Percentiles rank a stretch among this genome's conserved stretches.
These are phyloP conservation scores for Forbesichthys papilliferus DNA, from an alignment of 2,113 vertebrate species.

Conservation along the genomic window DNA sequence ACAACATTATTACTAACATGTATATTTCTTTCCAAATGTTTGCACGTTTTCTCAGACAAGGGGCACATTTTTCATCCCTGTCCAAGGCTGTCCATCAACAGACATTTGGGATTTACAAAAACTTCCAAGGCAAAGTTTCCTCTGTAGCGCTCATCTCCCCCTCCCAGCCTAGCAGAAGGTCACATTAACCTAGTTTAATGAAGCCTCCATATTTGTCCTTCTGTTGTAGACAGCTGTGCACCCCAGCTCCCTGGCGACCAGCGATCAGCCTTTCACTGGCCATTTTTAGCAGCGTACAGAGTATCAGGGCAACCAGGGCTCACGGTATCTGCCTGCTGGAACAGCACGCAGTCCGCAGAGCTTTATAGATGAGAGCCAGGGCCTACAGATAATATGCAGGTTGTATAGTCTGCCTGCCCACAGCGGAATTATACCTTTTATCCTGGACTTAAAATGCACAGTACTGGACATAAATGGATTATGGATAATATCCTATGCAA, in stretches of 20 bases:
- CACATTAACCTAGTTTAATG: constrained; percentile 59
- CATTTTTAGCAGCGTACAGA: constrained; percentile 61
- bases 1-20: no score
- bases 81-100: background rate
- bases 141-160: constrained; percentile 13
- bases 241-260: constrained; percentile 55
- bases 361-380: constrained; percentile 45
- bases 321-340: constrained; percentile 46
- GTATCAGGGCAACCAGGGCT: constrained; percentile 41
- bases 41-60: no score
- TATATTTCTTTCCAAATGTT: no score
- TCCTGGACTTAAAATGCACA: no score
- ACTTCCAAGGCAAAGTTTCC: constrained; percentile 31
- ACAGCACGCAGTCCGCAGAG: constrained; percentile 54
- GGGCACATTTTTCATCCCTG: no score
- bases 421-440: constrained; percentile 8
- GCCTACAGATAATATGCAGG: constrained; percentile 22
- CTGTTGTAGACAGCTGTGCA: constrained; percentile 63
- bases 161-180: constrained; percentile 46
- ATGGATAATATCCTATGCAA: no score
- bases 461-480: no score
- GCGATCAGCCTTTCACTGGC: constrained; percentile 54
- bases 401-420: constrained; percentile 34
- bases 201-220: constrained; percentile 40
- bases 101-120: constrained; percentile 8